Percentiles rank a stretch among this genome's conserved stretches.
phyloP scores from a whole-genome alignment of 1,140 invertebrate species.

The Ips nitidus region DNA sequence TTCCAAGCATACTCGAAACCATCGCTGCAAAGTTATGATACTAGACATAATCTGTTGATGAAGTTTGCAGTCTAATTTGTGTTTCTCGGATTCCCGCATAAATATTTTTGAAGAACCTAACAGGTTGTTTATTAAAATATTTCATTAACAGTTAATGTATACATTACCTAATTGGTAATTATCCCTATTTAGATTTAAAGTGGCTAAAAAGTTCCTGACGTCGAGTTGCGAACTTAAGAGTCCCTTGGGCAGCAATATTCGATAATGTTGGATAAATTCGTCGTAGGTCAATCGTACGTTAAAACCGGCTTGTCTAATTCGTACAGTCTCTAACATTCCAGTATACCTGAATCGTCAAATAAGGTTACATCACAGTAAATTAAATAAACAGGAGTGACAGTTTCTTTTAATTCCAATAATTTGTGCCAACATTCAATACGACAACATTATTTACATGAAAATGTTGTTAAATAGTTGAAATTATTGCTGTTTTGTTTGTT shows the following conservation, averaged over 20 bases:
- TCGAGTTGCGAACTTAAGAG: slow-evolving; percentile 77
- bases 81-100: slow-evolving; percentile 91
- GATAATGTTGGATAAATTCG: slow-evolving; percentile 90
- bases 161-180: slow-evolving; percentile 83
- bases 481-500: too few relatives aligned
- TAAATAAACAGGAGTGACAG: neutral
- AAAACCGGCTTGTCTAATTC: slow-evolving; percentile 93
- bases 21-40: slow-evolving; percentile 89
- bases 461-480: too few relatives aligned
- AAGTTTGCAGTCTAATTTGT: slow-evolving; percentile 85
- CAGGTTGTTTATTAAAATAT: slow-evolving; percentile 8
- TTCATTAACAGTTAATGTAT: slow-evolving; percentile 1
- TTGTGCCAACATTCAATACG: neutral
- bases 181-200: slow-evolving; percentile 78
- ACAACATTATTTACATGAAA: neutral
- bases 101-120: slow-evolving; percentile 79
- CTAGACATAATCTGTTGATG: slow-evolving; percentile 93
- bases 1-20: slow-evolving; percentile 83
- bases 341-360: slow-evolving; percentile 66
- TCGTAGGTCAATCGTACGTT: slow-evolving; percentile 91
- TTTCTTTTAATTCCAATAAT: neutral
- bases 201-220: slow-evolving; percentile 76
- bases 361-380: neutral
- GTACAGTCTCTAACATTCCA: slow-evolving; percentile 94
- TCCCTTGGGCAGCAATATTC: slow-evolving; percentile 88